Percentiles rank a stretch among this genome's conserved stretches.
Conservation (phyloP, 2,113 vertebrate genomes). For the Perognathus longimembris region DNA sequence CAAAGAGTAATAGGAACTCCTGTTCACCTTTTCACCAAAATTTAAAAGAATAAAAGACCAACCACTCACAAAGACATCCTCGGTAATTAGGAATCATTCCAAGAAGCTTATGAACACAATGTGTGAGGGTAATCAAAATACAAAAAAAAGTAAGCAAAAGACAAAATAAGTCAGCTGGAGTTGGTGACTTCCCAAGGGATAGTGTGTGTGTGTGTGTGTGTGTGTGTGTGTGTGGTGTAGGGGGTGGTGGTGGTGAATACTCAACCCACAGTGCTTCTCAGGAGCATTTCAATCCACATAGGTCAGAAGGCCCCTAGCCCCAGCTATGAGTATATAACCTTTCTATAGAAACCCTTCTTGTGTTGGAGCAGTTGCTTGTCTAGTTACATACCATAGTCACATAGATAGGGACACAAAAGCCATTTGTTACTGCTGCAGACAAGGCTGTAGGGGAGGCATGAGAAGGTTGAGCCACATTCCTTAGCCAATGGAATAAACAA, state of each 20-base stretch:
- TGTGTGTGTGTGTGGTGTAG: neutral
- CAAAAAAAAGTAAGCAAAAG: neutral
- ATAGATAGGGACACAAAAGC: slow-evolving; percentile 75
- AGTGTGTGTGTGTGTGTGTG: too few species aligned
- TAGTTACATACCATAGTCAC: slow-evolving; percentile 14
- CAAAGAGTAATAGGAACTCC: neutral
- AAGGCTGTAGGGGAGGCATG: slow-evolving; percentile 40
- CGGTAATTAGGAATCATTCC: neutral
- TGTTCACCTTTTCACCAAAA: neutral
- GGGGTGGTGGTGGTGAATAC: neutral
- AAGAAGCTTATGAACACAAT: neutral
- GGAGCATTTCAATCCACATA: neutral
- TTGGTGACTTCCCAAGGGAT: neutral
- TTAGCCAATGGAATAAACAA: slow-evolving; percentile 37
- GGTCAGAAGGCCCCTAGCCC: neutral
- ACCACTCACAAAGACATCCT: neutral
- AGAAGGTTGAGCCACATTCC: slow-evolving; percentile 75
- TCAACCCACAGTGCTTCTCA: neutral
- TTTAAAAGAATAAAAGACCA: slow-evolving; percentile 20
- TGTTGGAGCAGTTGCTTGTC: slow-evolving; percentile 39
- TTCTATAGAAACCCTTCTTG: slow-evolving; percentile 36
- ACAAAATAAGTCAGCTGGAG: neutral
- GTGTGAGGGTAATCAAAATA: neutral
- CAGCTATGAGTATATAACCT: slow-evolving; percentile 29
- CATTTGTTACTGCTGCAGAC: slow-evolving; percentile 72